Evolutionary conservation across 2,888 invertebrate species (phyloP).

Genomic region (Acleris literana): DNA sequence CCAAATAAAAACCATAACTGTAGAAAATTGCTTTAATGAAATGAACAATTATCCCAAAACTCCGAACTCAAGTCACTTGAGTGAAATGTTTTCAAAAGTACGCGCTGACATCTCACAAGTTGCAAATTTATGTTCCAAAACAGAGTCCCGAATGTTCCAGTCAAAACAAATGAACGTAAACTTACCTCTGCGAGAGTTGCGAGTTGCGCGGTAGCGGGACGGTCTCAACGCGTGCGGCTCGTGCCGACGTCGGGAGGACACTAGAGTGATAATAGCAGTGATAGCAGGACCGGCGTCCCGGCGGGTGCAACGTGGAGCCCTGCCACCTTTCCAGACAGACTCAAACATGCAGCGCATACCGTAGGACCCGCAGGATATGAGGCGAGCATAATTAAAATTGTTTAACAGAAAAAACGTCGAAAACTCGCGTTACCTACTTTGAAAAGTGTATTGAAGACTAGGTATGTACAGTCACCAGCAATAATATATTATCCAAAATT

Average conservation of each 20-base stretch:
- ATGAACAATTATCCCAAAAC: too few species aligned
- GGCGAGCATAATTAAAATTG: background rate
- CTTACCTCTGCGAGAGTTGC: slow-evolving; percentile 25
- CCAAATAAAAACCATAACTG: too few species aligned
- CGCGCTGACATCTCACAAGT: background rate
- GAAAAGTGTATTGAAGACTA: too few species aligned
- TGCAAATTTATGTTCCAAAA: background rate
- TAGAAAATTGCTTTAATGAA: too few species aligned
- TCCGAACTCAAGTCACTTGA: too few species aligned
- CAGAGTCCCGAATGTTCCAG: background rate
- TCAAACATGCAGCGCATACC: background rate
- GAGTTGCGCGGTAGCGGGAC: slow-evolving; percentile 12
- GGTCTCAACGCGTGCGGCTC: slow-evolving; percentile 49
- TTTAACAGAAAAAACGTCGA: background rate
- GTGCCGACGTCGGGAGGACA: slow-evolving; percentile 47
- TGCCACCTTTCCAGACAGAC: background rate
- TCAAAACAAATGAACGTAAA: slow-evolving; percentile 2
- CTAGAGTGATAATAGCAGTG: slow-evolving; percentile 53
- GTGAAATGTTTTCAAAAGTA: background rate
- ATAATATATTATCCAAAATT: too few species aligned
- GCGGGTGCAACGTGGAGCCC: background rate
- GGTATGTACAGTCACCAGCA: too few species aligned
- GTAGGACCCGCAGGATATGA: background rate
- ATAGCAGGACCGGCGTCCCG: slow-evolving; percentile 42
- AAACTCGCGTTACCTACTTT: too few species aligned